phyloP scores from a whole-genome alignment of 2,888 invertebrate species.

The Agonopterix subpropinquella region DNA sequence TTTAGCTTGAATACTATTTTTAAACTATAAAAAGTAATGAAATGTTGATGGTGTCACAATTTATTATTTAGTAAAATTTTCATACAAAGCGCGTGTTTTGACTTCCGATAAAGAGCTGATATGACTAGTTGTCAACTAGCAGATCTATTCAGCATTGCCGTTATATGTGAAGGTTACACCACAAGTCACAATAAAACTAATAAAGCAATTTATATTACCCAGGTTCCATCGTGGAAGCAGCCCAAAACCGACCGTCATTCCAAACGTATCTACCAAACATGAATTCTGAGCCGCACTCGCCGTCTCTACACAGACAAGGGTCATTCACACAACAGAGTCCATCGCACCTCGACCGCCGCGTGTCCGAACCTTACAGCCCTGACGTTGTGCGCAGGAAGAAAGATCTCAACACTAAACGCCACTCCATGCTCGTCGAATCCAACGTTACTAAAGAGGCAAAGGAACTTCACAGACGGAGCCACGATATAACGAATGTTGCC shows the following conservation, averaged over 20 bases:
- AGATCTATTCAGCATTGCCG: no score
- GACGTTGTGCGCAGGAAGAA: constrained; percentile 61
- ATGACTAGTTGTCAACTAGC: no score
- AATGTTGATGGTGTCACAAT: no score
- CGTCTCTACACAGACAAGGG: constrained; percentile 43
- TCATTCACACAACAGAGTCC: constrained; percentile 34
- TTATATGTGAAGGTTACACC: no score
- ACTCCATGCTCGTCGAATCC: constrained; percentile 64
- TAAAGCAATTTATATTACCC: not conserved
- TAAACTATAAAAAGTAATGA: no score
- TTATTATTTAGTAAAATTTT: no score
- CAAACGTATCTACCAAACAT: constrained; percentile 64
- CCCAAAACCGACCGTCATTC: constrained; percentile 77
- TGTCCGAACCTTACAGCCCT: constrained; percentile 60
- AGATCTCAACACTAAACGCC: constrained; percentile 53
- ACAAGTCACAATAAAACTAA: no score
- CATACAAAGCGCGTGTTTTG: no score
- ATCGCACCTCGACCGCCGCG: constrained; percentile 46
- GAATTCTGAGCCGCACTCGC: constrained; percentile 37
- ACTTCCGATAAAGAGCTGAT: no score
- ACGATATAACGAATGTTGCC: constrained; percentile 35
- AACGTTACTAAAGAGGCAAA: constrained; percentile 51
- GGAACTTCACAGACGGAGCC: constrained; percentile 58
- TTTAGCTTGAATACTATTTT: no score
- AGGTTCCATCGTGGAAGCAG: constrained; percentile 83